Evolutionary conservation across 2,113 vertebrate genomes (phyloP).

Genomic region (Mionectes macconnelli): DNA sequence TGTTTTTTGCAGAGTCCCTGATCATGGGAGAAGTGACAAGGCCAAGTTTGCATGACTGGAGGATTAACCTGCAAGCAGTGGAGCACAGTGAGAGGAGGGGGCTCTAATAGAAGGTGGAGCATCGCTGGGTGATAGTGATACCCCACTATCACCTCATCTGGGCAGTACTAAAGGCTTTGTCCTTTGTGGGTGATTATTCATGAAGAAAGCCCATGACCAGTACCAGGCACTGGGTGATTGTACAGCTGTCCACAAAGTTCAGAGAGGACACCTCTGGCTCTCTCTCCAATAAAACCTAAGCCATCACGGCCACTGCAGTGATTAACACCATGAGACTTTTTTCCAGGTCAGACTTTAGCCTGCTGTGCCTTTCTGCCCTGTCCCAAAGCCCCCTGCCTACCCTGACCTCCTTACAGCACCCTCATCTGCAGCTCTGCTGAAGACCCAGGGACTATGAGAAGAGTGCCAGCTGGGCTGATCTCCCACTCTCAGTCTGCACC

Average conservation of each 20-base stretch:
- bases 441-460: neutral
- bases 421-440: neutral
- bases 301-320: neutral
- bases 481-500: neutral
- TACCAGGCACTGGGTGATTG: no score
- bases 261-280: neutral
- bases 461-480: neutral
- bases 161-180: neutral
- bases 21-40: neutral
- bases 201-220: neutral
- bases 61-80: neutral
- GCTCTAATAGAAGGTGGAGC: neutral
- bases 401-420: no score
- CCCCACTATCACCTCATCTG: neutral
- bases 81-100: neutral
- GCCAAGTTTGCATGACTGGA: neutral
- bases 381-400: accelerated
- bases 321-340: accelerated
- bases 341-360: neutral
- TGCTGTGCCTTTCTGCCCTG: neutral
- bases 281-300: neutral
- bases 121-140: neutral
- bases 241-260: neutral
- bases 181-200: neutral
- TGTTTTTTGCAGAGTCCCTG: neutral